Base-by-base conservation (phyloP, 2,113 vertebrate genomes). In the Coryphaenoides rupestris region DNA sequence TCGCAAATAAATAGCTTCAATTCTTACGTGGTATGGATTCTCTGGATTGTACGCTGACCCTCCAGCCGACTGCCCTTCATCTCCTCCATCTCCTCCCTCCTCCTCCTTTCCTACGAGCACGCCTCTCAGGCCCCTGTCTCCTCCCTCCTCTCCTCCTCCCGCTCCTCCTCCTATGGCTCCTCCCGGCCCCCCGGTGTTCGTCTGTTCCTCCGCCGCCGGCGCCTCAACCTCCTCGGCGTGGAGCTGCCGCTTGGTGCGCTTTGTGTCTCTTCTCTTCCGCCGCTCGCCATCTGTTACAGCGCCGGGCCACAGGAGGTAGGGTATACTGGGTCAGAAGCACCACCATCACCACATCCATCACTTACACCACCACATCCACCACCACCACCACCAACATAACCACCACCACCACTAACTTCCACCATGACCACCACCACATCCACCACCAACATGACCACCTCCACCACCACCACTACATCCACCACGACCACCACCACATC, bases 21-120 rank as follows among this genome's bases (percentile, higher is more conserved):
- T 40, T 40, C 95, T 91, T 87, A 98, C 96, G 0, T 95, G 93
- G 53, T 98, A 96, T 13, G 97, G 96, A 72, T 98, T 98, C 52
- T 96, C 92, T 0, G 96, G 95, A 69, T 97, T 96, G 81, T 89
- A 92, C 0, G 80, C 77, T 16, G 89, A 86, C 16, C 88, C 83
- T 0, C 46, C 76, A 5, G 67, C 58, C 7, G 86, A 84, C 69
- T 68, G 66, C 0, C 16, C 21, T 47, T 69, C 86, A 53, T 91
- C 90, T 52, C 21, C 47, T 79, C 77, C 66, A 66, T 58, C 75
- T 53, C 49, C 47, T 50, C 47, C 47, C 13, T 50, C 47, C 47
- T 50, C 15, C 47, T 16, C 47, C 47, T 16, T 16, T n/a, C 47
- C 17, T 16, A n/a, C 5, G 0, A 6, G 14, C 3, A n/a, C 16